These are phyloP conservation scores for Pterophyllum scalare DNA, from an alignment of 2,113 vertebrate species.

Conservation along the genomic window DNA sequence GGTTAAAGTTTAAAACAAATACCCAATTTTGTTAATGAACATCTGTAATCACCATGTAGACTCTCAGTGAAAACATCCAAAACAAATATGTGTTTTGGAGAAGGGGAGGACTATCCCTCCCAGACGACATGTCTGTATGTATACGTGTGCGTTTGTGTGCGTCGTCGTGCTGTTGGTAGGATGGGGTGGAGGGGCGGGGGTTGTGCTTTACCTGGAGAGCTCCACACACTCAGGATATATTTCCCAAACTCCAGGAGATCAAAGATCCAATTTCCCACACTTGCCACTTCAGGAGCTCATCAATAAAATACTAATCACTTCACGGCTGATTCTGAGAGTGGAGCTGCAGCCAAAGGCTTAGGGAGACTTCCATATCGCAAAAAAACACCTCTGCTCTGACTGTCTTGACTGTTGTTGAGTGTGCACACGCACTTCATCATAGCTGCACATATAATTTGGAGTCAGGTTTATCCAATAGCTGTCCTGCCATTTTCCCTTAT, in stretches of 20 bases:
- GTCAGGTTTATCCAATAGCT: slow-evolving; percentile 51
- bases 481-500: slow-evolving; percentile 30
- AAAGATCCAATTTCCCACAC: slow-evolving; percentile 84
- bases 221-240: slow-evolving; percentile 79
- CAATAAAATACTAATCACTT: slow-evolving; percentile 86
- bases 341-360: slow-evolving; percentile 64
- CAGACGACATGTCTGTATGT: slow-evolving; percentile 79
- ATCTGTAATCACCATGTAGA: slow-evolving; percentile 97
- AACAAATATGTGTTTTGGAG: slow-evolving; percentile 98
- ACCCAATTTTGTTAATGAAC: slow-evolving; percentile 99
- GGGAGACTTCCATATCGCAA: slow-evolving; percentile 66
- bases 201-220: slow-evolving; percentile 73
- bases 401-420: slow-evolving; percentile 38
- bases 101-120: slow-evolving; percentile 77
- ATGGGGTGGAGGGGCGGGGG: background rate
- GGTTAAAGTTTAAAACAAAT: slow-evolving; percentile 99
- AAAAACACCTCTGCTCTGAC: slow-evolving; percentile 52
- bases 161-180: slow-evolving; percentile 16
- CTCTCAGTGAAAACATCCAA: slow-evolving; percentile 96
- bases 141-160: background rate
- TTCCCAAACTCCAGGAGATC: slow-evolving; percentile 81
- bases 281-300: slow-evolving; percentile 83
- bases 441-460: slow-evolving; percentile 30
- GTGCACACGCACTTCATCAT: slow-evolving; percentile 25
- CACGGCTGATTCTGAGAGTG: slow-evolving; percentile 71